Evolutionary conservation across 1,140 invertebrate species (phyloP).

Genomic region (Cydia pomonella): DNA sequence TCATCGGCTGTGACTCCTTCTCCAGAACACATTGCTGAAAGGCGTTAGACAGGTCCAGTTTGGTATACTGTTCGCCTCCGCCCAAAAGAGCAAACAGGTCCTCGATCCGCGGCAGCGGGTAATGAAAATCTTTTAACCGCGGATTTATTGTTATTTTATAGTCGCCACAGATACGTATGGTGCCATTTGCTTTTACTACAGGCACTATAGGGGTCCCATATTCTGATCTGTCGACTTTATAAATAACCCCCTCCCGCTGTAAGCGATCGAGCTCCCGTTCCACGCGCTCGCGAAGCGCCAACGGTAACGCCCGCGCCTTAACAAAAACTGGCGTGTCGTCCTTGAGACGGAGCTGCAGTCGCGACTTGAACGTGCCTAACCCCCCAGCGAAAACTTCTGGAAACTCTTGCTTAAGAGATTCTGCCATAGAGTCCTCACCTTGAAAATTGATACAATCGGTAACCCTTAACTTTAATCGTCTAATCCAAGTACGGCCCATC

Average conservation of each 20-base stretch:
- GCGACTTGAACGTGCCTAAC: conserved; percentile 33
- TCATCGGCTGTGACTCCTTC: no score
- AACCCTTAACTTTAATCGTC: conserved; percentile 27
- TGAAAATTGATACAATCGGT: conserved; percentile 40
- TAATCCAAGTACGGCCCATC: conserved; percentile 47
- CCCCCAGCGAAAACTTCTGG: conserved; percentile 41
- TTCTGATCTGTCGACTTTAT: not conserved
- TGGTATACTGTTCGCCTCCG: no score
- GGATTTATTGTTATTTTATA: conserved; percentile 3
- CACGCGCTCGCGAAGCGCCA: conserved; percentile 19
- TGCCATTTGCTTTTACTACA: not conserved
- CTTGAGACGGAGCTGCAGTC: conserved; percentile 25
- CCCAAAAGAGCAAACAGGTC: no score
- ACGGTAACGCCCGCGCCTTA: not conserved
- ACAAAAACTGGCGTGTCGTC: conserved; percentile 32
- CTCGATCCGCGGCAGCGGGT: no score
- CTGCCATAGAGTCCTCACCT: conserved; percentile 5
- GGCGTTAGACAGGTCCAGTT: no score
- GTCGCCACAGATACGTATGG: not conserved
- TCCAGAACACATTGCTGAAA: no score
- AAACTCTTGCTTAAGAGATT: conserved; percentile 33
- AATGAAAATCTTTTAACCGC: no score
- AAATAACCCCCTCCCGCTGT: conserved; percentile 3
- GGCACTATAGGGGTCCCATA: conserved; percentile 26
- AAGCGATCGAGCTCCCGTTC: not conserved